Percentiles rank a stretch among this genome's conserved stretches.
phyloP scores from a whole-genome alignment of 2,113 vertebrate species.

The Diadophis punctatus region DNA sequence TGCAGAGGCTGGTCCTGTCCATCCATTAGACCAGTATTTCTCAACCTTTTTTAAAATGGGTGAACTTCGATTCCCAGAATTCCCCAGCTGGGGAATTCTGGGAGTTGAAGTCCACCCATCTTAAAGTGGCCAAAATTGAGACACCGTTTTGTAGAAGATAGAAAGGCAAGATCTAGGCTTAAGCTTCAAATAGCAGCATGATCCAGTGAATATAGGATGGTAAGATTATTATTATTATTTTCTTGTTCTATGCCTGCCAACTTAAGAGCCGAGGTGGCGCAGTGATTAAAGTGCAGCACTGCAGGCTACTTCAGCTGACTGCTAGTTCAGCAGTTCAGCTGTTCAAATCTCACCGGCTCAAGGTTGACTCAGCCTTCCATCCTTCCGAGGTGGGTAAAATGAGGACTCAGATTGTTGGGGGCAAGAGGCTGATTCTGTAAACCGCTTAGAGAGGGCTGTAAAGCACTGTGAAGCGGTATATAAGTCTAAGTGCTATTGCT shows the following conservation, averaged over 20 bases:
- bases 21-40: not conserved
- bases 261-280: no score
- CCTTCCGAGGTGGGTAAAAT: no score
- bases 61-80: not conserved
- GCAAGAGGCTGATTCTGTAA: no score
- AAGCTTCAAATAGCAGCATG: not conserved
- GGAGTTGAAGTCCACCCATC: not conserved
- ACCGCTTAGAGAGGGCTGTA: no score
- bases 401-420: no score
- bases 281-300: no score
- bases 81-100: not conserved
- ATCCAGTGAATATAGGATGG: not conserved
- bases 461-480: no score
- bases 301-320: no score
- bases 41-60: not conserved
- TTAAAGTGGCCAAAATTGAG: not conserved
- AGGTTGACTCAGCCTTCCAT: no score
- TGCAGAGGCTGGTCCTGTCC: not conserved
- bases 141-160: not conserved
- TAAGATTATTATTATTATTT: not conserved
- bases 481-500: no score
- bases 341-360: no score
- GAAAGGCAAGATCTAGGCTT: not conserved
- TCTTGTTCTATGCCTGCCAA: not conserved
- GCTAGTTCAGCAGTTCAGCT: no score